These are phyloP conservation scores for Deroplatys truncata DNA, from an alignment of 2,888 invertebrate genomes.

Conservation along the genomic window DNA sequence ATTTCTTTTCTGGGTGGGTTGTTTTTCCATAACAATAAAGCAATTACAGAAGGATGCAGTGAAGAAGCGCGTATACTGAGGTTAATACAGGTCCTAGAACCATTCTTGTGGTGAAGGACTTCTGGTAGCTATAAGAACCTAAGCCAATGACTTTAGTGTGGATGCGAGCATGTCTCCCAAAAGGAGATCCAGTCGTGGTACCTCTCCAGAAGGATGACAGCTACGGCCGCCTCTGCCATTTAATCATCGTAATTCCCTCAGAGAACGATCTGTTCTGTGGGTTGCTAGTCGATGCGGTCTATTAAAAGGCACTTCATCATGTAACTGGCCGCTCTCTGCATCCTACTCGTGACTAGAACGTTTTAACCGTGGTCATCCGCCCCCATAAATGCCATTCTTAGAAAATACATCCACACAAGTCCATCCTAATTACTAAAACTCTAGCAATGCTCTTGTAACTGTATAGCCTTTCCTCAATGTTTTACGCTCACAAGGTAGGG, in stretches of 20 bases:
- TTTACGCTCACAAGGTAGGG: no score
- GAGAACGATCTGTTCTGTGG: neutral
- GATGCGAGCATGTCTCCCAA: no score
- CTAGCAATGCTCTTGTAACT: neutral
- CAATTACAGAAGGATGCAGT: no score
- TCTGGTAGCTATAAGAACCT: no score
- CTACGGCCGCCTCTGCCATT: neutral
- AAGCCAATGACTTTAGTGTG: no score
- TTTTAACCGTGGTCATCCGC: neutral
- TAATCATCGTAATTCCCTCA: neutral
- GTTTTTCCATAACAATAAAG: no score
- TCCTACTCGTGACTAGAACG: neutral
- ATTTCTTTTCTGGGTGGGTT: no score
- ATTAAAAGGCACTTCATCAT: conserved; percentile 4
- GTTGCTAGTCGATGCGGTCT: neutral
- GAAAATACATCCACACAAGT: neutral
- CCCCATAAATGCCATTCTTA: neutral
- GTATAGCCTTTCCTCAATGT: no score
- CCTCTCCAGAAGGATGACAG: neutral
- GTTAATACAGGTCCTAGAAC: no score
- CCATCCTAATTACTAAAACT: neutral
- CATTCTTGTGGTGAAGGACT: no score
- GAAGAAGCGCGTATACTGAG: no score
- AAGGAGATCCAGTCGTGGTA: no score
- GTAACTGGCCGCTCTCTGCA: neutral